Evolutionary conservation across 2,113 vertebrate species (phyloP).

Genomic region (Cranoglanis bouderius): DNA sequence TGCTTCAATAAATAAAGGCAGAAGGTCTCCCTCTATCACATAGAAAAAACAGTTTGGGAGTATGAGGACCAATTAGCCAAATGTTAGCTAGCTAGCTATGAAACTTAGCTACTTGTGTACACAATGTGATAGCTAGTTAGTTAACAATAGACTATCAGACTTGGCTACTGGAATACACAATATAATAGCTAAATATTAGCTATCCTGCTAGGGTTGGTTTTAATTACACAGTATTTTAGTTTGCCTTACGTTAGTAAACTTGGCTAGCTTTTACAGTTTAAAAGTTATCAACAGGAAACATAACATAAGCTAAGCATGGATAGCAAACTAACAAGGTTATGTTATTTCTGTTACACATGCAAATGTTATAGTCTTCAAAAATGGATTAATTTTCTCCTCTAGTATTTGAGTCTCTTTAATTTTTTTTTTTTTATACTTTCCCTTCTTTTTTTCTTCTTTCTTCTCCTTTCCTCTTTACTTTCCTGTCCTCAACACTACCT

Average conservation of each 20-base stretch:
- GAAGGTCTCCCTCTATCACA: background rate
- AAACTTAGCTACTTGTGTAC: background rate
- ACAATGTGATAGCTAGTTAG: background rate
- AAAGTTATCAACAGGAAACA: background rate
- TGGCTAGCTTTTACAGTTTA: background rate
- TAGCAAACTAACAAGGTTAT: background rate
- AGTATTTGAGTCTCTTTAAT: background rate
- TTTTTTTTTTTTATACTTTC: background rate
- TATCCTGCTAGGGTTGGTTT: background rate
- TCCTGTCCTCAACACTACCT: background rate
- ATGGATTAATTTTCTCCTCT: background rate
- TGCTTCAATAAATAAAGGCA: background rate
- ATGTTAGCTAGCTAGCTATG: background rate
- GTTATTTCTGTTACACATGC: background rate
- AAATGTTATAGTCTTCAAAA: background rate
- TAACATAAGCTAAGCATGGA: background rate
- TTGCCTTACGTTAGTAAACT: background rate
- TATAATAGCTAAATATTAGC: background rate
- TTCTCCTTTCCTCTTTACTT: background rate
- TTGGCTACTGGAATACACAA: background rate
- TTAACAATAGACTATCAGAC: background rate
- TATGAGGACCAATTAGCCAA: background rate
- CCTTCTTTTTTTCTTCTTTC: background rate
- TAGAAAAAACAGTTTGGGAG: background rate
- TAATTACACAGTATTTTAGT: background rate